Base-by-base conservation (phyloP, 2,113 vertebrate species). In the Passer domesticus region DNA sequence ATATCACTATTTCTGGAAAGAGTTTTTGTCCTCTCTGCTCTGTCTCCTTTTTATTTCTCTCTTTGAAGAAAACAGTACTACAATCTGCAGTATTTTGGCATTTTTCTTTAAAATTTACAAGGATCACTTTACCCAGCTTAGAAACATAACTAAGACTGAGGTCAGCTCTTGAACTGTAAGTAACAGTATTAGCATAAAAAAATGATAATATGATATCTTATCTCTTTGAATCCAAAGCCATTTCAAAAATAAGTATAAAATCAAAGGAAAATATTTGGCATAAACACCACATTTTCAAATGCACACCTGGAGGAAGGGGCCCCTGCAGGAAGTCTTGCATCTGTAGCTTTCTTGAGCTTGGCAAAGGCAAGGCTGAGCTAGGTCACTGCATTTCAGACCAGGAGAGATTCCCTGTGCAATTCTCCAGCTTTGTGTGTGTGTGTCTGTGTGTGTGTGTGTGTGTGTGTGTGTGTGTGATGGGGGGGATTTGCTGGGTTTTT, bases 321-420 rank as follows among this genome's bases (percentile, higher is more conserved):
- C 17, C 22, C 6, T 1, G 0, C 2, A 7, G 11, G 6, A 50
- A 31, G 6, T 7, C 25, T 43, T 49, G 19, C 4, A 4, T 28
- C 33, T 30, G 49, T 19, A 35, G 31, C n/a, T 70, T 39, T 33
- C 31, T 81, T 41, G 23, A 83, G 19, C 28, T 81, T 4, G 10
- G 39, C 41, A 63, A 81, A 28, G 49, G 30, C 7, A 17, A 56
- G 30, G 33, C 14, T 2, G 2, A 59, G 7, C 13, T 56, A 67
- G 33, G 39, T 41, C 33, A 27, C n/a, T 35, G 55, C 25, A 52
- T 28, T 75, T 69, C 6, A 15, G 58, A 79, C 35, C 49, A 75
- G 28, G 28, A 84, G 22, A 76, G 39, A 62, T 27, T 47, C 4
- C 1, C 15, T 55, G 27, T 27, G 31, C 46, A 82, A 37, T 30